These are phyloP conservation scores for Caenorhabditis sp. DNA, from an alignment of 2,888 invertebrate genomes.

Conservation along the genomic window DNA sequence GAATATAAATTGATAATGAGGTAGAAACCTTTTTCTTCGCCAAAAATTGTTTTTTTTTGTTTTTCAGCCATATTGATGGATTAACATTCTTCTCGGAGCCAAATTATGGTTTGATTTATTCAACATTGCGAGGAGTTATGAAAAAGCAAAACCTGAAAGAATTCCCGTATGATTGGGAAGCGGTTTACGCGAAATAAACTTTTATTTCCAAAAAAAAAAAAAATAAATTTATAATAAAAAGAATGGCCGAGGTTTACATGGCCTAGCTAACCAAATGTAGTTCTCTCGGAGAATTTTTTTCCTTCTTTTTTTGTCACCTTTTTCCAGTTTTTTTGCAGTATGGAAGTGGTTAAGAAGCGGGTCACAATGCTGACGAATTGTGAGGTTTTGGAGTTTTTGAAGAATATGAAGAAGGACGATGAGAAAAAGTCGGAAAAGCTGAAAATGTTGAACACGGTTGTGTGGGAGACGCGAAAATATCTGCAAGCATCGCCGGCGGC, in stretches of 20 bases:
- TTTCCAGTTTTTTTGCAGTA: constrained; percentile 9
- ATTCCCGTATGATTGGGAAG: constrained; percentile 37
- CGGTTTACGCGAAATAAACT: constrained; percentile 12
- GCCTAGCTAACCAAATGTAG: too few species aligned
- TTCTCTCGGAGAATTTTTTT: background rate
- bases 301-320: background rate
- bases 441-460: constrained; percentile 40
- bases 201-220: background rate
- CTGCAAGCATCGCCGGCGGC: constrained; percentile 39
- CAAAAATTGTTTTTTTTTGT: background rate
- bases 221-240: background rate
- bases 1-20: constrained; percentile 41
- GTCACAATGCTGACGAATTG: constrained; percentile 44
- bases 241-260: too few species aligned
- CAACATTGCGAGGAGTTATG: constrained; percentile 34
- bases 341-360: constrained; percentile 49
- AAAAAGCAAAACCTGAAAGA: constrained; percentile 26
- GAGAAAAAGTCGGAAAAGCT: constrained; percentile 18
- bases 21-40: background rate
- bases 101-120: constrained; percentile 43
- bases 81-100: constrained; percentile 42
- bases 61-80: constrained; percentile 42
- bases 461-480: constrained; percentile 49
- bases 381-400: constrained; percentile 42
- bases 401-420: constrained; percentile 33